Base-by-base conservation (phyloP, 1,140 invertebrate genomes). In the Temnothorax curvispinosus region DNA sequence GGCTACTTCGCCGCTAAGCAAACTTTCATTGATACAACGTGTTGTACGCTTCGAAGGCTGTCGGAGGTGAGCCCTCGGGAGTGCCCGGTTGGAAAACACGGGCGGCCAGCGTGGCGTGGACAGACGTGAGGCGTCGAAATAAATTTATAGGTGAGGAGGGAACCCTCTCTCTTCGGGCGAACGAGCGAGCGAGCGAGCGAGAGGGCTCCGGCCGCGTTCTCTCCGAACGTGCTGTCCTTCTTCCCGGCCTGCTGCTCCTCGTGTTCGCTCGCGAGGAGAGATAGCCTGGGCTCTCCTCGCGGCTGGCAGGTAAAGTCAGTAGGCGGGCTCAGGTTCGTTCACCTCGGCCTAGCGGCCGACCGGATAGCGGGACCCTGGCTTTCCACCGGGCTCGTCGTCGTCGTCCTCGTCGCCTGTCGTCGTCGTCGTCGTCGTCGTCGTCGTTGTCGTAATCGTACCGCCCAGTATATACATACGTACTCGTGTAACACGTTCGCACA, bases 341-440 rank as follows among this genome's bases (percentile, higher is more conserved):
- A 94, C 94, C 94, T 94, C 94, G 88, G 92, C 92, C 93, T 94
- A 94, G 94, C 94, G 94, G 94, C 90, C 93, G 93, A 94, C 93
- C 93, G 93, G 93, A 94, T 95, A 95, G 94, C 94, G 94, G 94
- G 94, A 95, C 92, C 92, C 92, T 93, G 93, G 92, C 92, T 94
- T 93, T 85, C 89, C 87, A 90, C 82, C 80, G 71, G 71, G 67
- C 71, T 47, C 67, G 7, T 74, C 62, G 32, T 52, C 35, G 4
- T 56, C 64, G 15, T 78, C 74, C 27, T 62, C 72, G 41, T 77
- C 41, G 6, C 15, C 11, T 38, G 38, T 62, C 56, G 35, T 5
- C 6, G 41, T 41, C 38, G 56, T 60, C 21, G 52, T 72, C 9
- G 1, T 72, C n/a, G n/a, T 27, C 38, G n/a, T 60, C 38, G 38